Base-by-base conservation (phyloP, 1,140 invertebrate species). In the Drosophila pseudoananassae region DNA sequence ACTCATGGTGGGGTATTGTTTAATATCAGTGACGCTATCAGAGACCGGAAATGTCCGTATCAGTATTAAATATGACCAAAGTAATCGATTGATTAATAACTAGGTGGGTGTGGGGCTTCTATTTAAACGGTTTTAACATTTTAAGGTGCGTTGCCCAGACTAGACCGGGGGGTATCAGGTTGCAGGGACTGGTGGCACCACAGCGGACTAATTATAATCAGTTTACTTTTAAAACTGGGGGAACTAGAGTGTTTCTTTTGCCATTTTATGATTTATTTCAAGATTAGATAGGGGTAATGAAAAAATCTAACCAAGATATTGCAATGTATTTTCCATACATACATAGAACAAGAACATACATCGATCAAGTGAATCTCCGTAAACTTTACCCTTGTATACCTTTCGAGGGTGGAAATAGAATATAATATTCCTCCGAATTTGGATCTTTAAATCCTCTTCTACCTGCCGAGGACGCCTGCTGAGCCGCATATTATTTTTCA, bases 1-100 rank as follows among this genome's bases (percentile, higher is more conserved):
- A 0, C 49, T n/a, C 23, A 4, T n/a, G 2, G 61, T 68, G 49
- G 29, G 49, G 33, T 36, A 27, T n/a, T 36, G 17, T 12, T 14
- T 25, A 27, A 12, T 66, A 66, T 68, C 65, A 31, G 17, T 8
- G 38, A 36, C 52, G 25, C 50, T 83, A 83, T 82, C 79, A 57
- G 40, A 12, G 43, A 54, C 59, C 79, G 79, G 79, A 83, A 83
- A 78, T 78, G 75, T 83, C 49, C 50, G 23, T 75, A 69, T 61
- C 61, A 53, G 33, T 27, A 27, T 75, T 51, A 69, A 54, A 70
- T 78, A 75, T 61, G 66, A 69, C 52, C 49, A 8, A 57, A 49
- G 20, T 75, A 69, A 83, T 71, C 75, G 63, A 78, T 64, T 78
- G 70, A 75, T 74, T 71, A 63, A 76, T 31, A 6, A 40, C 38